Evolutionary conservation across 2,113 vertebrate genomes (phyloP).

Genomic region (Perca flavescens): DNA sequence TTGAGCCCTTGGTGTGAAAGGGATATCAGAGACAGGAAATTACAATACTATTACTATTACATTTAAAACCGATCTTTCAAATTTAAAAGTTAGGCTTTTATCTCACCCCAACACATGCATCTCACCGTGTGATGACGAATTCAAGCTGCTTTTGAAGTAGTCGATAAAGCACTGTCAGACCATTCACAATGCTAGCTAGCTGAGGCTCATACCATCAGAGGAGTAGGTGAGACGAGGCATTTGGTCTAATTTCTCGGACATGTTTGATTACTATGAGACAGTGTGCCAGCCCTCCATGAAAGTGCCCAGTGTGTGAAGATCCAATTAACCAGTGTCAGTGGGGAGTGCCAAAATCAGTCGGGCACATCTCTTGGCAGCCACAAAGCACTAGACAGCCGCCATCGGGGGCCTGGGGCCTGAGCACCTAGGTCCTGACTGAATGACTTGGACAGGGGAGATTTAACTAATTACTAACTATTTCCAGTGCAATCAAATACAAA

Average conservation of each 20-base stretch:
- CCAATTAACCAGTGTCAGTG: slow-evolving; percentile 93
- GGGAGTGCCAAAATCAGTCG: slow-evolving; percentile 85
- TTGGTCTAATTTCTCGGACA: slow-evolving; percentile 85
- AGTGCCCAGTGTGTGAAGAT: slow-evolving; percentile 89
- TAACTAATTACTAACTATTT: slow-evolving; percentile 89
- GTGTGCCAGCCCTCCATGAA: slow-evolving; percentile 69
- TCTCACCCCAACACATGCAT: not conserved
- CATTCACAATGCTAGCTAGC: slow-evolving; percentile 48
- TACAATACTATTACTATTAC: not conserved
- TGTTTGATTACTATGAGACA: slow-evolving; percentile 85
- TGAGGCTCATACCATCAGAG: slow-evolving; percentile 46
- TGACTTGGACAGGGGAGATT: slow-evolving; percentile 83
- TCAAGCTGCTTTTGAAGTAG: slow-evolving; percentile 18
- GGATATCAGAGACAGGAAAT: too few relatives aligned
- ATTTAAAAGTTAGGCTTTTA: not conserved
- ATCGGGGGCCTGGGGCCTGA: slow-evolving; percentile 66
- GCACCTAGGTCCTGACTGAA: slow-evolving; percentile 75
- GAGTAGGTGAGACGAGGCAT: slow-evolving; percentile 59
- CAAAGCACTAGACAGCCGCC: slow-evolving; percentile 79
- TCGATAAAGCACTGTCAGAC: slow-evolving; percentile 18
- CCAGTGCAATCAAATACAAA: slow-evolving; percentile 80
- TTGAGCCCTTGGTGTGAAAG: too few relatives aligned
- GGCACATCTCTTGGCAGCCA: slow-evolving; percentile 76
- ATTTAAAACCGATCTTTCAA: not conserved
- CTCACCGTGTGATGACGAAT: slow-evolving; percentile 2